phyloP scores from a whole-genome alignment of 2,113 vertebrate genomes.

The Casuarius casuarius region DNA sequence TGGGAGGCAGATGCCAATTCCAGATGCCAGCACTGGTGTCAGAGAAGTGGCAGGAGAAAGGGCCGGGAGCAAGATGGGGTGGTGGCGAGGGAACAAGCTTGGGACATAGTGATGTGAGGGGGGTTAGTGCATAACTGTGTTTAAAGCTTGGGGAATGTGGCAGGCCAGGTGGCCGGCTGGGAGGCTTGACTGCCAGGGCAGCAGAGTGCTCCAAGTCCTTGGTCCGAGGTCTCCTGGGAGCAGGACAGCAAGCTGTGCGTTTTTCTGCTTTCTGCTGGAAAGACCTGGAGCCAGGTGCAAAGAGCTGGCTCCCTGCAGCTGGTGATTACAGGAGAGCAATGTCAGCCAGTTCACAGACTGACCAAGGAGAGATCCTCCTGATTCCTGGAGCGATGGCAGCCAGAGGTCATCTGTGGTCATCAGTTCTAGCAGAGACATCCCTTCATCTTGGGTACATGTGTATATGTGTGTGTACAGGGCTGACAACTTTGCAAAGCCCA shows the following conservation, averaged over 20 bases:
- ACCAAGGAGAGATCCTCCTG: not conserved
- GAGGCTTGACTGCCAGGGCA: not conserved
- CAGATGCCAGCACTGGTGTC: not conserved
- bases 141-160: not conserved
- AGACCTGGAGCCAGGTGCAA: not conserved
- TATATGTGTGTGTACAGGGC: not conserved
- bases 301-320: not conserved
- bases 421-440: not conserved
- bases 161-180: not conserved
- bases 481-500: not conserved
- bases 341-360: not conserved
- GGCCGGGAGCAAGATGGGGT: not conserved
- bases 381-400: not conserved
- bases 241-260: not conserved
- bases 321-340: not conserved
- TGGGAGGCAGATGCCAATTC: constrained; percentile 8
- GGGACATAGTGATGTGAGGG: not conserved
- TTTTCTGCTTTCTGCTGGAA: not conserved
- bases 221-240: not conserved
- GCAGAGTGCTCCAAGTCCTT: accelerated
- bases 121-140: not conserved
- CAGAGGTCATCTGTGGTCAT: not conserved
- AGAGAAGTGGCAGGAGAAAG: not conserved
- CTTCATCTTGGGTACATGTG: not conserved
- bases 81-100: accelerated